Evolutionary conservation across 2,113 vertebrate genomes (phyloP), one percentile per base, ranked within the genome.

Genomic region (Benthochromis sp.): DNA sequence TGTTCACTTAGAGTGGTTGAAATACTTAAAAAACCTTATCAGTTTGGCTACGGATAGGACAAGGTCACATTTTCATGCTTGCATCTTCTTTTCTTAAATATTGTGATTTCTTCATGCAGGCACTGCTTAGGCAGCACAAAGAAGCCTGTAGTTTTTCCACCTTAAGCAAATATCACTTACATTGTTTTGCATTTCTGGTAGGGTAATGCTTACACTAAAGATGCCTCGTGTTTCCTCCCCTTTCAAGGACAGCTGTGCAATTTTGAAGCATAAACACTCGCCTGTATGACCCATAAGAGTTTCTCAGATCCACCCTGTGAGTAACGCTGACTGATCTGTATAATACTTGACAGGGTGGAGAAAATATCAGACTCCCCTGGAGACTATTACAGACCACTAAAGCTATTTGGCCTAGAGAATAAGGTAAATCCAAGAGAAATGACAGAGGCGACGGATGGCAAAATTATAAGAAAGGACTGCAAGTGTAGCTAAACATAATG

Each of bases 301-400:
- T 57, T 34, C 73, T 82, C 52, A 24, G 88, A 88, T 90, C 91
- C 90, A 89, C 90, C 90, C 89, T 50, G 24, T 90, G 82, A 76
- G 45, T 79, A 80, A 92, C 50, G 78, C 84, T 92, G 89, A 91
- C 84, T 93, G 73, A 90, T 91, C 52, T 84, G 85, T 84, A 82
- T 43, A 83, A 57, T 59, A 59, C 73, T 88, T 86, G 78, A 88
- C 81, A 85, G 92, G 92, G 90, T 85, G 93, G 91, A 93, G 92
- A 82, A 92, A 84, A 55, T 86, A 87, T 69, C 55, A 79, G 82
- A 80, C 76, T 90, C 81, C 91, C 55, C 87, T 57, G 43, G 94
- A 93, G 93, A 95, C 82, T 78, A 92, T 94, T 93, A 94, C 92
- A 93, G 71, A 89, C 82, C 83, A 79, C 85, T 87, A 63, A 50